Base-by-base conservation (phyloP, 2,797 vertebrate species). In the Gymnoscopelus braueri region DNA sequence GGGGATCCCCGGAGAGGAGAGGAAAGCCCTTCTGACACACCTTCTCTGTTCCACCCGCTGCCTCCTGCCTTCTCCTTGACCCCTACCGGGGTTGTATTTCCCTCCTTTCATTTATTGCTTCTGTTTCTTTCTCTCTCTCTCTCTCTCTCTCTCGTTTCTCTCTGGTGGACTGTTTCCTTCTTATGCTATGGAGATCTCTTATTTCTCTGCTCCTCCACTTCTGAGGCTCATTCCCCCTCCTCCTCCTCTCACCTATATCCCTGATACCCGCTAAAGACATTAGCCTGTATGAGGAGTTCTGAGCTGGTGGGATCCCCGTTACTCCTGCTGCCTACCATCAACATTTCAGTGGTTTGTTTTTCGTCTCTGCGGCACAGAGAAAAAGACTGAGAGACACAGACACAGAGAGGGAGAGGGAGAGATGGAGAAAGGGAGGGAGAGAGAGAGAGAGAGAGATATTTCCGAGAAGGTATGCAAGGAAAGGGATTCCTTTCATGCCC, bases 261-360 rank as follows among this genome's bases (percentile, higher is more conserved):
- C 73, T 53, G 9, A 86, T 85, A 90, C 80, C 90, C 73, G 90
- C 76, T 91, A 90, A 93, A 92, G 87, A 87, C 88, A 93, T 94
- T 91, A 91, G 84, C 71, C 23, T 12, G 23, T 63, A 77, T 62
- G 39, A 10, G 84, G 80, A 82, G 81, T 72, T 70, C 60, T 59
- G 74, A 54, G 44, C 87, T 83, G 77, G 72, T 60, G 81, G 80
- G 79, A 89, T 87, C 85, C 77, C 82, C 67, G 44, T 19, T 71
- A 60, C 78, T 79, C 56, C 19, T 60, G 74, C 19, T 60, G 74
- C 81, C 80, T 89, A 87, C 86, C 88, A 71, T 86, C 70, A 67
- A 84, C 79, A 89, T 89, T 89, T 83, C 84, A 75, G 79, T 55
- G 75, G 85, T 85, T 90, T 89, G 84, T 87, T 89, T 90, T 88